These are phyloP conservation scores for Homarus gammarus DNA, from an alignment of 2,888 invertebrate genomes.

Conservation along the genomic window DNA sequence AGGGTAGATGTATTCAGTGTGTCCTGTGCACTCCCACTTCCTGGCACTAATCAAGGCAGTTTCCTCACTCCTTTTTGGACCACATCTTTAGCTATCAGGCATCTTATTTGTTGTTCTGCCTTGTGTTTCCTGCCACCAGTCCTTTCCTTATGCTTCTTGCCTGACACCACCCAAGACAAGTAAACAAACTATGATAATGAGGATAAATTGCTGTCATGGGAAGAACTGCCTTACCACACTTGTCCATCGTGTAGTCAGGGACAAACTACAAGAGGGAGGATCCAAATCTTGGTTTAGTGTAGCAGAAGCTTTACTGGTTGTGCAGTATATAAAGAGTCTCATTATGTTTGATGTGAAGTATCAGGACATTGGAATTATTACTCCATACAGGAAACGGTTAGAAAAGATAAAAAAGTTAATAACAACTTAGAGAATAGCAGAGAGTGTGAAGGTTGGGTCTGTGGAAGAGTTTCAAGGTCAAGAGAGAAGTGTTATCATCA, in stretches of 20 bases:
- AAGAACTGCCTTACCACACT: background rate
- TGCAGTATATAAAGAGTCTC: conserved; percentile 84
- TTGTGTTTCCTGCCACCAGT: too few species aligned
- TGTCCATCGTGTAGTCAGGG: conserved; percentile 82
- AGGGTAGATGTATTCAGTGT: too few species aligned
- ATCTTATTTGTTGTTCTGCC: too few species aligned
- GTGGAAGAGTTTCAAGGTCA: conserved; percentile 94
- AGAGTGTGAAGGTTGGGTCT: conserved; percentile 84
- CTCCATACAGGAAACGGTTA: conserved; percentile 90
- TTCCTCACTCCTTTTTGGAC: too few species aligned
- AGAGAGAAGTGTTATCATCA: conserved; percentile 89
- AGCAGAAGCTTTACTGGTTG: conserved; percentile 85
- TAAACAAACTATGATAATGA: too few species aligned
- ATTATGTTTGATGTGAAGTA: conserved; percentile 83
- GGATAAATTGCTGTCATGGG: background rate
- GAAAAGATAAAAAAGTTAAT: conserved; percentile 82
- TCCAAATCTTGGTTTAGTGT: conserved; percentile 95
- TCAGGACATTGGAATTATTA: conserved; percentile 91
- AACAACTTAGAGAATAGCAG: conserved; percentile 79
- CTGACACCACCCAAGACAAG: too few species aligned
- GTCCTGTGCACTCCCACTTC: too few species aligned
- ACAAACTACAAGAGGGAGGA: conserved; percentile 84
- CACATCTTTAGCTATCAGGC: too few species aligned
- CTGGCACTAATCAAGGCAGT: too few species aligned
- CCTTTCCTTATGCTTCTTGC: too few species aligned